Evolutionary conservation across 2,888 invertebrate species (phyloP), one percentile per base, ranked within the genome.

Genomic region (Synanthedon tipuliformis): DNA sequence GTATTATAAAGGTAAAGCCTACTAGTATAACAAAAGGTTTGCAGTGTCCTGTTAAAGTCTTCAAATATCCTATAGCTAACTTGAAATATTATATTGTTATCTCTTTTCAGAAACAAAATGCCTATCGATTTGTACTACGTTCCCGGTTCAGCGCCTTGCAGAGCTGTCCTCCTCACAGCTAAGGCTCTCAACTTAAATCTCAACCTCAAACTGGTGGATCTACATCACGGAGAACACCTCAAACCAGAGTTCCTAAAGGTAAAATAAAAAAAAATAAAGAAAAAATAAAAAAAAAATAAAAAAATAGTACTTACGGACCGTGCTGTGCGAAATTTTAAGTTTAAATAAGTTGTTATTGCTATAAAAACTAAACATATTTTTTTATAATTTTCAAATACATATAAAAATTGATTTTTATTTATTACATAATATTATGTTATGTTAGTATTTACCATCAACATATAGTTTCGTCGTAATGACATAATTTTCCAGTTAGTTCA

Each of bases 181-280:
- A 90, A 89, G 66, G 89, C 90, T 15, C 79, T 93, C 18, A 92
- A 92, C 57, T 71, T 93, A 27, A 89, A 90, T 66, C 79, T 92
- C 41, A 92, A 92, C 75, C 75, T 92, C 40, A 93, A 92, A 70
- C 71, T 83, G 16, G 75, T 91, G 4, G 89, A 93, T 66, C 68
- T 92, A 0, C 69, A 89, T 55, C 85, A 85, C 41, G 90, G 90
- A 0, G 93, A 92, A 50, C 90, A 92, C 52, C 73, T 90, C 68
- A 90, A 88, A 53, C 90, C 92, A 0, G 92, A 92, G 55, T 94
- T 87, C 71, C 55, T 91, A 45, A 90, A 92, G 90, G 93, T 93
- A 74, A 57, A 10, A 10, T 34, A 3, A 2, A 8, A 2, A 10
- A 10, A 27, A 27, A 27, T 5, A 27, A 27, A 41, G 13, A 27